Conservation (phyloP, 2,113 vertebrate species). For the Eurypyga helias region DNA sequence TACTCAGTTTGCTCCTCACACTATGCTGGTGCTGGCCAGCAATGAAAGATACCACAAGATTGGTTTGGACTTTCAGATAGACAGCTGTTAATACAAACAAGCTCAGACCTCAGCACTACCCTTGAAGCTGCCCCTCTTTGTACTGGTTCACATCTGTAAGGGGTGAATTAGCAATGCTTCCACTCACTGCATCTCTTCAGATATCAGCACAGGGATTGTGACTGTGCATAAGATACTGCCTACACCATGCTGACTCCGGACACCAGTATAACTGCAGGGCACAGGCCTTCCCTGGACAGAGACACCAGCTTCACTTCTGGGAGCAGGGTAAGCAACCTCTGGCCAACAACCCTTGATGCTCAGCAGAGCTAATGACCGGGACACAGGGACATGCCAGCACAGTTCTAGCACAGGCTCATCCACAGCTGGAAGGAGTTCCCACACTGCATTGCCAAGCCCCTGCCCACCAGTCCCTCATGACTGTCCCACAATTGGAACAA, state of each 20-base stretch:
- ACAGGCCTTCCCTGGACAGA: neutral
- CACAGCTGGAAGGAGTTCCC: neutral
- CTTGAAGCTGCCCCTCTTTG: neutral
- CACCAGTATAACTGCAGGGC: rapidly evolving
- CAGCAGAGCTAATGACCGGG: neutral
- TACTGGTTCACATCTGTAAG: neutral
- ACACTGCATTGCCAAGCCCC: neutral
- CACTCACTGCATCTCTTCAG: neutral
- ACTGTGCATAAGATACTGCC: rapidly evolving
- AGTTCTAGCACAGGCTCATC: neutral
- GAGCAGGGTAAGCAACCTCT: neutral
- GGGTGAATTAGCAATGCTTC: neutral
- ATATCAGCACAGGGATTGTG: neutral
- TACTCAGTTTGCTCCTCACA: neutral
- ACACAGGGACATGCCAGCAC: neutral
- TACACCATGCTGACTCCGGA: neutral
- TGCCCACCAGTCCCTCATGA: neutral
- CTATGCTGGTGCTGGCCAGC: neutral
- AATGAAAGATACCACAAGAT: neutral
- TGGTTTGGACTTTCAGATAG: neutral
- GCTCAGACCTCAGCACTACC: neutral
- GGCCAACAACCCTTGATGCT: neutral
- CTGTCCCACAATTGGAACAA: neutral
- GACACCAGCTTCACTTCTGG: neutral
- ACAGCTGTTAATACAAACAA: neutral